Evolutionary conservation across 2,797 vertebrate genomes (phyloP).

Genomic region (Heliangelus exortis): DNA sequence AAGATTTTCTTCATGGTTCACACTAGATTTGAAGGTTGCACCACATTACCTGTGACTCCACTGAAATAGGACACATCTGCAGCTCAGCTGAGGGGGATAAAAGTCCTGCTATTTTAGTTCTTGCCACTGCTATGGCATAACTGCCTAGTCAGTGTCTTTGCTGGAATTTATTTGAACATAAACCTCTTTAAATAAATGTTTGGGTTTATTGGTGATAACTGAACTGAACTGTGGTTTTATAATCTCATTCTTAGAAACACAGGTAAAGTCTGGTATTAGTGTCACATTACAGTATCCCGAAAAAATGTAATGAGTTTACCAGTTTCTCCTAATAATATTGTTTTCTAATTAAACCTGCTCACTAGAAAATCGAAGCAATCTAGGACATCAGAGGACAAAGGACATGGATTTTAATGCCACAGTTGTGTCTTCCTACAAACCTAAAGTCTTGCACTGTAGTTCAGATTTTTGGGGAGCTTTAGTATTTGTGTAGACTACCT

Average conservation of each 20-base stretch:
- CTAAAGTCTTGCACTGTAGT: neutral
- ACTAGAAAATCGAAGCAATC: neutral
- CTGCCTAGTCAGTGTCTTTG: neutral
- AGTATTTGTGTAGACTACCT: neutral
- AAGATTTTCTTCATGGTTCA: neutral
- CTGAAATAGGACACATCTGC: neutral
- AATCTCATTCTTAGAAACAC: neutral
- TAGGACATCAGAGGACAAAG: neutral
- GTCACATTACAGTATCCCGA: neutral
- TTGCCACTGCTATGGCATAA: neutral
- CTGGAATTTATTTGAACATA: neutral
- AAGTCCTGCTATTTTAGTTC: neutral
- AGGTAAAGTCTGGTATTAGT: neutral
- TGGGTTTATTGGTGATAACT: too few relatives aligned
- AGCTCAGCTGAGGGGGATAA: neutral
- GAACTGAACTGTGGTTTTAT: neutral
- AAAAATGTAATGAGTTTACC: neutral
- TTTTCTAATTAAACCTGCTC: neutral
- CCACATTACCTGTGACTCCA: neutral
- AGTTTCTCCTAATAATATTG: neutral
- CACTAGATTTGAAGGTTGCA: neutral
- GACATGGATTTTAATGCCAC: neutral
- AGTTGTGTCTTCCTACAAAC: neutral
- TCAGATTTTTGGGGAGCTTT: neutral
- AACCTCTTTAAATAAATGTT: neutral